Evolutionary conservation across 2,113 vertebrate species (phyloP).

Genomic region (Hepsetus odoe): DNA sequence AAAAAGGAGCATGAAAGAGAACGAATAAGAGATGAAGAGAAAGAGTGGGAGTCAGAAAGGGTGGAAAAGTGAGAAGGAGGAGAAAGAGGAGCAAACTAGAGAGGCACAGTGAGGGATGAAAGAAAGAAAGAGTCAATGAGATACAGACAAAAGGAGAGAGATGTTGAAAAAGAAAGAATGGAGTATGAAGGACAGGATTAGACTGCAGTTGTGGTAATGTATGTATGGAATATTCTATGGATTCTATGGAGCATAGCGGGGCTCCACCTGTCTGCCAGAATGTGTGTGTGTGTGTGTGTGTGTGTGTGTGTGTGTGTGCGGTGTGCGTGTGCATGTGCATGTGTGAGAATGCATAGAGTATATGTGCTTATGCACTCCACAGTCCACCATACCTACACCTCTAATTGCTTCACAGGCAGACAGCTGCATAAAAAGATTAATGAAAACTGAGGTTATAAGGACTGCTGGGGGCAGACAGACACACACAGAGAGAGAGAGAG

Average conservation of each 20-base stretch:
- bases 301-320: conserved; percentile 14
- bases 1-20: background rate
- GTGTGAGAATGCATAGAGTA: background rate
- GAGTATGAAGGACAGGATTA: conserved; percentile 21
- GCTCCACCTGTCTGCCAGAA: conserved; percentile 12
- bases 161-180: background rate
- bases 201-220: conserved; percentile 17
- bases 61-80: too few species aligned
- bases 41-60: too few species aligned
- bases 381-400: conserved; percentile 46
- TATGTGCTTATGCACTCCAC: conserved; percentile 19
- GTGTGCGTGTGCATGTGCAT: background rate
- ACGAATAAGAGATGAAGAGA: background rate
- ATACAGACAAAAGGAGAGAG: background rate
- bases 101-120: background rate
- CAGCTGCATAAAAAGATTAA: conserved; percentile 55
- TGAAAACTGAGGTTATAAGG: background rate
- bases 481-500: background rate
- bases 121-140: background rate
- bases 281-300: conserved; percentile 28
- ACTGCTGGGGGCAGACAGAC: too few species aligned
- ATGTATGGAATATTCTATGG: conserved; percentile 17
- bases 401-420: conserved; percentile 50
- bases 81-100: too few species aligned
- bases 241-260: too few species aligned